These are phyloP conservation scores for Brachypalpus laphriformis DNA, from an alignment of 2,888 invertebrate genomes.

Conservation along the genomic window DNA sequence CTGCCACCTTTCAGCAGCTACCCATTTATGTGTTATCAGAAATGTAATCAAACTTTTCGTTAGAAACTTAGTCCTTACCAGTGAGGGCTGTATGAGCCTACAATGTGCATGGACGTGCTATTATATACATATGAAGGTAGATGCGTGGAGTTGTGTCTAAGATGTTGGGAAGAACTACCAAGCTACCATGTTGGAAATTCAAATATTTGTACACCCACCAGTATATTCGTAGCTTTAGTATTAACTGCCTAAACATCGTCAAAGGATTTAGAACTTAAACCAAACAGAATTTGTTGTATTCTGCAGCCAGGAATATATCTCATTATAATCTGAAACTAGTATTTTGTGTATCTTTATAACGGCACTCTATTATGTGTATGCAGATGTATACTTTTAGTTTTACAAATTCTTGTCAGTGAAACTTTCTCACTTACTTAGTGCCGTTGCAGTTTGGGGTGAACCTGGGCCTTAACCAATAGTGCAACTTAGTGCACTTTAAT, in stretches of 20 bases:
- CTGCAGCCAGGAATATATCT: not conserved
- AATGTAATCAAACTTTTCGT: conserved; percentile 66
- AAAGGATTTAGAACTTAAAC: conserved; percentile 34
- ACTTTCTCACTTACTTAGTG: no score
- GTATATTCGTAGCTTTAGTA: not conserved
- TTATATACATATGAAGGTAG: not conserved
- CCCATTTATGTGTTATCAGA: conserved; percentile 49
- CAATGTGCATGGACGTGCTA: not conserved
- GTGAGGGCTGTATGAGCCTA: not conserved
- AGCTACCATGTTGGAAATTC: conserved; percentile 4
- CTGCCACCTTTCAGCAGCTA: conserved; percentile 17
- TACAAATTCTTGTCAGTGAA: not conserved
- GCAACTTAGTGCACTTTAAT: not conserved
- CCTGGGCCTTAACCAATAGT: no score
- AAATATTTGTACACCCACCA: conserved; percentile 22
- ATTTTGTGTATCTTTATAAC: not conserved
- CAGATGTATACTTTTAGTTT: not conserved
- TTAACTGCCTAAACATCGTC: conserved; percentile 14
- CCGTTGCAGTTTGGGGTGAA: no score
- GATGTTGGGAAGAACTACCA: not conserved
- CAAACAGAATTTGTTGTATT: conserved; percentile 18
- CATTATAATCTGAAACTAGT: conserved; percentile 23
- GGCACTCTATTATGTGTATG: not conserved
- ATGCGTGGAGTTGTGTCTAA: not conserved
- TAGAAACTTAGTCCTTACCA: conserved; percentile 46